Evolutionary conservation across 92 coral and sea anemone species (phyloP).

Genomic region (Diadumene lineata): DNA sequence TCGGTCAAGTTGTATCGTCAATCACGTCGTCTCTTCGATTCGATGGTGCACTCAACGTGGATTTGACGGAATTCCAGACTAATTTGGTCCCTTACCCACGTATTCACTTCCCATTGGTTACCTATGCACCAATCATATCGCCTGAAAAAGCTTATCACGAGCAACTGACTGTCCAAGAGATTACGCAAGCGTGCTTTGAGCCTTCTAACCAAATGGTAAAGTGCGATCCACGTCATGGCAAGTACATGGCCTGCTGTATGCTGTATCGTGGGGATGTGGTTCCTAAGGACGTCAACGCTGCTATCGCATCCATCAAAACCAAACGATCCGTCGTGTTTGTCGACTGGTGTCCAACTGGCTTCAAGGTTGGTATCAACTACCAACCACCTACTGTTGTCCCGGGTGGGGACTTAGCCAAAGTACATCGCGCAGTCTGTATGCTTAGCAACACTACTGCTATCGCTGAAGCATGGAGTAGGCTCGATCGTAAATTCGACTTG

Average conservation of each 20-base stretch:
- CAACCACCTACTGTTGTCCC: slow-evolving; percentile 81
- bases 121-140: slow-evolving; percentile 82
- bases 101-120: slow-evolving; percentile 87
- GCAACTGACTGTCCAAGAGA: slow-evolving; percentile 71
- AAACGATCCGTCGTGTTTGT: slow-evolving; percentile 88
- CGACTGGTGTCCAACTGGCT: slow-evolving; percentile 89
- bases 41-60: slow-evolving; percentile 94
- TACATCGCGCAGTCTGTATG: slow-evolving; percentile 77
- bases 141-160: slow-evolving; percentile 87
- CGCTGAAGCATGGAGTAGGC: slow-evolving; percentile 76
- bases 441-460: slow-evolving; percentile 77
- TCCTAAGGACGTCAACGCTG: slow-evolving; percentile 90
- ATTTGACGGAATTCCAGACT: slow-evolving; percentile 93
- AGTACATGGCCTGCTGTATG: slow-evolving; percentile 89
- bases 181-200: slow-evolving; percentile 79
- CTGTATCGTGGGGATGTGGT: slow-evolving; percentile 92
- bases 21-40: slow-evolving; percentile 94
- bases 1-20: slow-evolving; percentile 92
- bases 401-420: slow-evolving; percentile 79
- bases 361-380: slow-evolving; percentile 82
- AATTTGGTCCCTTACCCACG: slow-evolving; percentile 95
- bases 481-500: slow-evolving; percentile 73
- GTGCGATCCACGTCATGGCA: slow-evolving; percentile 86
- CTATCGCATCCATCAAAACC: slow-evolving; percentile 84
- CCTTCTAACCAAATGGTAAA: slow-evolving; percentile 87